Evolutionary conservation across 2,797 vertebrate species (phyloP).

Genomic region (Numenius phaeopus): DNA sequence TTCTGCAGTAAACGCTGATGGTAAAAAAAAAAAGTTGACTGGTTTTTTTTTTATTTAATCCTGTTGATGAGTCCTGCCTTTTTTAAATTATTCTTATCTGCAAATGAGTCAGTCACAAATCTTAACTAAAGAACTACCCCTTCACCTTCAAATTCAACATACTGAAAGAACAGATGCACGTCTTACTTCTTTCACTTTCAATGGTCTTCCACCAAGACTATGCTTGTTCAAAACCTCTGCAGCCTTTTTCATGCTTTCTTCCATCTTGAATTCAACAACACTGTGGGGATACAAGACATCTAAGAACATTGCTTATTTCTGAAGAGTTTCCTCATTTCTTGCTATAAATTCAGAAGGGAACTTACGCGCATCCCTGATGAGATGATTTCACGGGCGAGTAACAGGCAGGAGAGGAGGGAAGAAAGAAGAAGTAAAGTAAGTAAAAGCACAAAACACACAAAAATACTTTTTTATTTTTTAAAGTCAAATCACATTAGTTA

Average conservation of each 20-base stretch:
- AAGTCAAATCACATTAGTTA: conserved; percentile 44
- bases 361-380: conserved; percentile 96
- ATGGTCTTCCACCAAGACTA: conserved; percentile 92
- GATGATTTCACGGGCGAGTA: conserved; percentile 59
- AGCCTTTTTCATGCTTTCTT: conserved; percentile 98
- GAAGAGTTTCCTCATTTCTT: neutral
- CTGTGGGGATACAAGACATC: conserved; percentile 78
- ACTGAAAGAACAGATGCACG: conserved; percentile 15
- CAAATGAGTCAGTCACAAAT: neutral
- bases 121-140: neutral
- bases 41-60: neutral
- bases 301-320: conserved; percentile 31
- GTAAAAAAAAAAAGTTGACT: neutral
- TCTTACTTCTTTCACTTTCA: conserved; percentile 96
- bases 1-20: neutral
- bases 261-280: conserved; percentile 98
- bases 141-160: conserved; percentile 4
- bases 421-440: conserved; percentile 78
- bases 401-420: conserved; percentile 58
- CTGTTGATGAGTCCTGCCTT: neutral
- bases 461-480: neutral
- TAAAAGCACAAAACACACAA: conserved; percentile 6
- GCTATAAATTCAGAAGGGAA: conserved; percentile 57
- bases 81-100: neutral
- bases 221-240: conserved; percentile 98